These are phyloP conservation scores for Pteruthius melanotis DNA, from an alignment of 2,113 vertebrate species.

Conservation along the genomic window DNA sequence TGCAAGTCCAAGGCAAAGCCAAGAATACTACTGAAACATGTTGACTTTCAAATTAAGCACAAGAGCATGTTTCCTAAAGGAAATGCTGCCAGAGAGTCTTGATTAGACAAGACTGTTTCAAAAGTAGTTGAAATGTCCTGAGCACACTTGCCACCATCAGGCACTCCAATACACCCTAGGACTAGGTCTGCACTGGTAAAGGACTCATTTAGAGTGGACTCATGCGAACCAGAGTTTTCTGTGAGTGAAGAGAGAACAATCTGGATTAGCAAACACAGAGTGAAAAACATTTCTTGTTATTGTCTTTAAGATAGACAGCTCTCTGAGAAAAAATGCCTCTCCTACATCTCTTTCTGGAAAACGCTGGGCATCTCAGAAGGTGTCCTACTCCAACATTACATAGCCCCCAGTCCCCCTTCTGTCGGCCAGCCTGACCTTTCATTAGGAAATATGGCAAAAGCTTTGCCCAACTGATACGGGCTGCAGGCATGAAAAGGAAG, in stretches of 20 bases:
- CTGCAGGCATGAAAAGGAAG: slow-evolving; percentile 5
- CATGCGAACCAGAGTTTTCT: background rate
- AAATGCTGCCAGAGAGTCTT: background rate
- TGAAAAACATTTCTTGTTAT: background rate
- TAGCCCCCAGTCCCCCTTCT: background rate
- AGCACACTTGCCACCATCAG: background rate
- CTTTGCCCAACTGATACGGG: background rate
- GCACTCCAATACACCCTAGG: background rate
- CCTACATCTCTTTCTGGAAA: background rate
- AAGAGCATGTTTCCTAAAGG: background rate
- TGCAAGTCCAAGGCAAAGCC: background rate
- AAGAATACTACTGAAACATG: background rate
- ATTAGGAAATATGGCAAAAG: background rate
- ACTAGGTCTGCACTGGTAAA: background rate
- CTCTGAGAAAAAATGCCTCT: background rate
- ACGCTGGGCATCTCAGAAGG: background rate
- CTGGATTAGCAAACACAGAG: background rate
- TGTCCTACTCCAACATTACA: background rate
- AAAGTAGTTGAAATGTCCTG: background rate
- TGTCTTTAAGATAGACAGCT: background rate
- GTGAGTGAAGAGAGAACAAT: background rate
- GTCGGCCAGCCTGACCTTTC: background rate
- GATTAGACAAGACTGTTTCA: background rate
- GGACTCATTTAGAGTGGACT: background rate
- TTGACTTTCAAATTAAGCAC: background rate